Conservation (phyloP, 2,797 vertebrate species). For the Myiotriccus ornatus region DNA sequence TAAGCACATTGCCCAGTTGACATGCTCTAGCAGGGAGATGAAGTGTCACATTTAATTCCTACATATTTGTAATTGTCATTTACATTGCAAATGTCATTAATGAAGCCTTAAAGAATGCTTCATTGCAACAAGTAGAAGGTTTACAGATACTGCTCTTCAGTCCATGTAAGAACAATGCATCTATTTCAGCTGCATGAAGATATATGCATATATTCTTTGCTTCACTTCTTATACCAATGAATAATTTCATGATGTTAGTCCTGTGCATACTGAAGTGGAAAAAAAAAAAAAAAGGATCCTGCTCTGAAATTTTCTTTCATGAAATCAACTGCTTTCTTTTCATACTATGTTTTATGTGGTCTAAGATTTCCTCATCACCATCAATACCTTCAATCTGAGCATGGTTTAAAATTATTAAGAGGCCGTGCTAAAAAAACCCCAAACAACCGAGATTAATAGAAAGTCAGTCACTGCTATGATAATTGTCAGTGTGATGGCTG, state of each 20-base stretch:
- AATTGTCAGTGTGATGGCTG: background rate
- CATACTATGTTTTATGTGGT: background rate
- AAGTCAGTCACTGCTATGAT: background rate
- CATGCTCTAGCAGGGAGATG: background rate
- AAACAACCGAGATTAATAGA: background rate
- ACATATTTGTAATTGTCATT: background rate
- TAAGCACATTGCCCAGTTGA: background rate
- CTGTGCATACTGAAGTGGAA: background rate
- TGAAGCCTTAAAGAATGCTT: background rate
- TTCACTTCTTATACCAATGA: background rate
- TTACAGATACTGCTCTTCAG: background rate
- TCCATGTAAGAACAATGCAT: background rate
- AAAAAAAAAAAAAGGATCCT: background rate
- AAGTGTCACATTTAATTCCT: background rate
- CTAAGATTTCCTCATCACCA: background rate
- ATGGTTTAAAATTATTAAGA: background rate
- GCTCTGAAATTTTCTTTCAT: background rate
- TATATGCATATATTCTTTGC: background rate
- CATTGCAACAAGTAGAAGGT: background rate
- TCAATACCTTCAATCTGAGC: background rate
- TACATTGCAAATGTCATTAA: background rate
- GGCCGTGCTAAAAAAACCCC: background rate
- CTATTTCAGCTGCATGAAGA: background rate
- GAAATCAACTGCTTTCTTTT: background rate
- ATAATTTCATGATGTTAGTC: background rate